Conservation (phyloP, 2,113 vertebrate genomes). For the Uropsilus gracilis region DNA sequence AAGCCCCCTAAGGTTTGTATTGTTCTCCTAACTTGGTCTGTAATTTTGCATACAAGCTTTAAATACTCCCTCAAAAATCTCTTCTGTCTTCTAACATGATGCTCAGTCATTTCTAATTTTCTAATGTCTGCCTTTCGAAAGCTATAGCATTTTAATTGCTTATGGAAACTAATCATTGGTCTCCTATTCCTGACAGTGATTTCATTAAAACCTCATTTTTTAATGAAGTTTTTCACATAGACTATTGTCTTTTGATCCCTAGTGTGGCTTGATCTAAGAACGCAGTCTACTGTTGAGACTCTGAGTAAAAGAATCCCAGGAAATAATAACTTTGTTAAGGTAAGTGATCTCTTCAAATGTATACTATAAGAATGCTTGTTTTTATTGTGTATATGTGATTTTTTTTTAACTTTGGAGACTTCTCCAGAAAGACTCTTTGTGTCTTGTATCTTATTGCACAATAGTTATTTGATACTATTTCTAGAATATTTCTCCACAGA, state of each 20-base stretch:
- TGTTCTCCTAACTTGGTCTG: constrained; percentile 50
- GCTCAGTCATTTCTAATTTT: constrained; percentile 73
- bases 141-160: constrained; percentile 73
- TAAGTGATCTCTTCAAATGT: constrained; percentile 80
- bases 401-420: neutral
- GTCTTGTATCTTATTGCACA: neutral
- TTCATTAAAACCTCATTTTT: constrained; percentile 61
- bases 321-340: constrained; percentile 95
- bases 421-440: neutral
- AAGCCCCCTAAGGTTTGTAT: constrained; percentile 64
- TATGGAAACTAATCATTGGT: constrained; percentile 73
- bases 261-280: constrained; percentile 99
- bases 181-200: constrained; percentile 59
- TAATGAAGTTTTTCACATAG: constrained; percentile 63
- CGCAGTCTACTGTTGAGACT: constrained; percentile 96
- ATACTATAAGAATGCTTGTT: constrained; percentile 20
- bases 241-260: constrained; percentile 72
- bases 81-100: constrained; percentile 71
- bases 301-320: constrained; percentile 95
- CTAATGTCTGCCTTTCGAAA: constrained; percentile 72
- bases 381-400: too few relatives aligned
- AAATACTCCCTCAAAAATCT: constrained; percentile 64
- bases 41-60: constrained; percentile 70
- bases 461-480: constrained; percentile 16
- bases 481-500: constrained; percentile 9